phyloP scores from a whole-genome alignment of 1,140 invertebrate species.

The Megalopta genalis region DNA sequence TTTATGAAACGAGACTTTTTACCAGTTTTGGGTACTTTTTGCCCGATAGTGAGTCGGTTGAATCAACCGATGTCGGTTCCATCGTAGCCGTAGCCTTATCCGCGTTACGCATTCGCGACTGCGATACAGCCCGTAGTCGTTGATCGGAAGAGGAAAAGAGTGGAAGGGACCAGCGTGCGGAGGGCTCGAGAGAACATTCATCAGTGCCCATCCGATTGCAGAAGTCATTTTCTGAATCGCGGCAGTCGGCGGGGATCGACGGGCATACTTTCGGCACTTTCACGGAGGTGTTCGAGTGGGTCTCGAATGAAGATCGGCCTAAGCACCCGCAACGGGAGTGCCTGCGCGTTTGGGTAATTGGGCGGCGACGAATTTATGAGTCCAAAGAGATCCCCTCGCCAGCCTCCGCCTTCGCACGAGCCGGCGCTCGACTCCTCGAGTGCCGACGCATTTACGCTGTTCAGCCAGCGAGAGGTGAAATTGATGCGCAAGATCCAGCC shows the following conservation, averaged over 20 bases:
- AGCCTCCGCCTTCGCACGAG: too few species aligned
- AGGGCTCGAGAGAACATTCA: background rate
- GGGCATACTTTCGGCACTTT: slow-evolving; percentile 26
- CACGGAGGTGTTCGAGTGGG: background rate
- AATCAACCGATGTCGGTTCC: too few species aligned
- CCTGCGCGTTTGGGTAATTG: slow-evolving; percentile 10
- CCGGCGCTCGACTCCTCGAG: background rate
- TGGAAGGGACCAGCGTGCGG: too few species aligned
- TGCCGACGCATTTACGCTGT: slow-evolving; percentile 3
- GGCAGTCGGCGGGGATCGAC: background rate
- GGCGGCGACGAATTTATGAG: slow-evolving; percentile 34
- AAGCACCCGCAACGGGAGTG: background rate
- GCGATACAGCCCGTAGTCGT: background rate
- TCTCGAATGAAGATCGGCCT: background rate
- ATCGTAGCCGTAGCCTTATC: slow-evolving; percentile 12
- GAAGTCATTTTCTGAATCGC: slow-evolving; percentile 15
- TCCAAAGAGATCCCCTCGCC: background rate
- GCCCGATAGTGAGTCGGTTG: too few species aligned
- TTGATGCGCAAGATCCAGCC: background rate
- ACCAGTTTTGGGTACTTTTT: too few species aligned
- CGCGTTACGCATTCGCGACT: slow-evolving; percentile 24
- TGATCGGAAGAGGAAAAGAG: too few species aligned
- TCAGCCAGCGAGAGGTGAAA: background rate
- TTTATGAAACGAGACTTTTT: too few species aligned
- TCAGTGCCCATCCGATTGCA: slow-evolving; percentile 26